Percentiles rank a stretch among this genome's conserved stretches.
These are phyloP conservation scores for Saccostrea cuccullata DNA, from an alignment of 1,140 invertebrate species.

Conservation along the genomic window DNA sequence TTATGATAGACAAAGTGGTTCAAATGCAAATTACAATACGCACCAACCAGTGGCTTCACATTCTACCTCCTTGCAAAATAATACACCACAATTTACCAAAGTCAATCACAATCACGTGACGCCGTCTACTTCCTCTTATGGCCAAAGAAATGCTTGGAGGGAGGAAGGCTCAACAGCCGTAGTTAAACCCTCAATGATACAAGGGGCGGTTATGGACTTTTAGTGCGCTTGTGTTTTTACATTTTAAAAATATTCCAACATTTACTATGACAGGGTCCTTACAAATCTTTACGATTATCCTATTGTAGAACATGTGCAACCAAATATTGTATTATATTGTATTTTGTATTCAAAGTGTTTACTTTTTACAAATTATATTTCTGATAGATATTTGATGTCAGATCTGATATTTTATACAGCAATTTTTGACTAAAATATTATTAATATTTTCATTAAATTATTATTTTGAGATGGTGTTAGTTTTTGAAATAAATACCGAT, in stretches of 20 bases:
- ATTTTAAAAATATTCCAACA: background rate
- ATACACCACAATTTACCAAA: slow-evolving; percentile 28
- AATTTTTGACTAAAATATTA: slow-evolving; percentile 8
- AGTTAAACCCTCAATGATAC: slow-evolving; percentile 63
- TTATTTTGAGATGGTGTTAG: background rate
- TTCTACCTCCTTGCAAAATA: background rate
- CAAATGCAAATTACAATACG: slow-evolving; percentile 11
- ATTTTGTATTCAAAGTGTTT: background rate
- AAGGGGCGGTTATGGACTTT: slow-evolving; percentile 46
- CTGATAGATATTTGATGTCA: slow-evolving; percentile 8
- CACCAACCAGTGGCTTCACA: slow-evolving; percentile 39
- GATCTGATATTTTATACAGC: slow-evolving; percentile 3
- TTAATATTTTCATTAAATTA: slow-evolving; percentile 4
- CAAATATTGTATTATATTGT: slow-evolving; percentile 1
- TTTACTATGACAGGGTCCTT: background rate
- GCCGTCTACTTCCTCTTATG: slow-evolving; percentile 42
- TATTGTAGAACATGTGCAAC: background rate
- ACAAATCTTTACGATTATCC: background rate
- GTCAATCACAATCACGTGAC: slow-evolving; percentile 37
- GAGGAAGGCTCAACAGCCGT: slow-evolving; percentile 59
- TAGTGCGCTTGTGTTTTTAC: background rate
- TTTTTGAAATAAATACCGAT: no score
- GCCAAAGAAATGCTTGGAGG: background rate
- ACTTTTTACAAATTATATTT: slow-evolving; percentile 25
- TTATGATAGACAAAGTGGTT: slow-evolving; percentile 46